Base-by-base conservation (phyloP, 2,113 vertebrate species). In the Pteronura brasiliensis region DNA sequence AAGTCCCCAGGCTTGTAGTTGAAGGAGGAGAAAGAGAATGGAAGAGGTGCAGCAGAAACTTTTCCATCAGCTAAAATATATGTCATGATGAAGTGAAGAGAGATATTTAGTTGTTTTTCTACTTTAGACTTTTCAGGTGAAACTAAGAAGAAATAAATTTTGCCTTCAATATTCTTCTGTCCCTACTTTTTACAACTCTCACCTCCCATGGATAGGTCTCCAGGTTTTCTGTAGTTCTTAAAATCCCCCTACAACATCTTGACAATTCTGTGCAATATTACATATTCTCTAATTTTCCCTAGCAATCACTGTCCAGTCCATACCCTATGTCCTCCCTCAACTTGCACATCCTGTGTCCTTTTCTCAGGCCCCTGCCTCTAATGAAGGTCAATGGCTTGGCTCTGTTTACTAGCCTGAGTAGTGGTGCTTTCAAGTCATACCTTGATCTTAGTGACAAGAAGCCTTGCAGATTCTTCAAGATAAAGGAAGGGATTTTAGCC, bases 1-100 rank as follows among this genome's bases (percentile, higher is more conserved):
- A 6, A 57, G 55, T 97, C 93, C 76, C 72, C 87, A 90, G 95
- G 49, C 44, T 77, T 87, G 85, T 93, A 93, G 84, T 39, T 87
- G 18, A 89, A 34, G 81, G 69, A 88, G 72, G 76, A 90, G 6
- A 77, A 93, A 39, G 42, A 44, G 52, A 89, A 3, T 8, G 47
- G 81, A 34, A 18, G 52, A 81, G 52, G 13, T 21, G 0, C 1
- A 36, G 31, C 25, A 74, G 31, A 13, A 31, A 71, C 25, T 7
- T 84, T 81, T 65, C 10, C 7, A 10, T 71, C 47, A 52, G 29
- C 23, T 69, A 67, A 4, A 34, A 61, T 67, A 42, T 2, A 14
- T 11, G 1, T 0, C 1, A 1, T 4, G 17, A 47, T 34, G 13
- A 49, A 80, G 39, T 4, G 25, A 13, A 1, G 27, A 55, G 49